phyloP scores from a whole-genome alignment of 2,797 vertebrate genomes.

The Myiothlypis coronata region DNA sequence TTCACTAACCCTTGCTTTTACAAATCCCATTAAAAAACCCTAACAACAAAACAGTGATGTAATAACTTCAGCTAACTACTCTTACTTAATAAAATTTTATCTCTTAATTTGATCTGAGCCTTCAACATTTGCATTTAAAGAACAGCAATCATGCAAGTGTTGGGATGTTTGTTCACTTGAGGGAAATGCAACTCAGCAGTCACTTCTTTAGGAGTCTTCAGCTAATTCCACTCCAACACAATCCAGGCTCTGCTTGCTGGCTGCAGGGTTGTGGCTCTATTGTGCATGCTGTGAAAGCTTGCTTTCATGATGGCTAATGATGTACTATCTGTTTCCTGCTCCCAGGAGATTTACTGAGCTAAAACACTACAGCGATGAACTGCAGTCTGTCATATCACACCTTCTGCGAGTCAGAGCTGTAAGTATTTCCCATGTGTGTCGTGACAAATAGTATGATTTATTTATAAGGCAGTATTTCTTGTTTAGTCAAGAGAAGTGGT shows the following conservation, averaged over 20 bases:
- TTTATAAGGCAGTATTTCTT: conserved; percentile 31
- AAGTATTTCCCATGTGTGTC: conserved; percentile 72
- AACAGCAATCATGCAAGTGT: background rate
- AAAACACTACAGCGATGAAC: conserved; percentile 93
- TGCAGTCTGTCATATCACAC: conserved; percentile 94
- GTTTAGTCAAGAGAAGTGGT: background rate
- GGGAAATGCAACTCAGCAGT: background rate
- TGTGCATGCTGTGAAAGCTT: conserved; percentile 26
- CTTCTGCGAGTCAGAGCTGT: conserved; percentile 92
- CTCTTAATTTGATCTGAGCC: background rate
- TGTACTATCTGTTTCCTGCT: conserved; percentile 62
- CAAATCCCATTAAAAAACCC: background rate
- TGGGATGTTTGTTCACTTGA: background rate
- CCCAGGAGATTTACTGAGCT: conserved; percentile 90
- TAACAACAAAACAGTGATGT: background rate
- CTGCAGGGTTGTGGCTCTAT: background rate
- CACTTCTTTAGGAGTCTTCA: conserved; percentile 24
- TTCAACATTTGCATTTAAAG: background rate
- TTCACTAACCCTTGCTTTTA: background rate
- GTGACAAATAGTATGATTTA: conserved; percentile 42
- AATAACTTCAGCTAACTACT: background rate
- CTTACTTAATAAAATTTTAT: background rate
- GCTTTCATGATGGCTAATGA: conserved; percentile 57
- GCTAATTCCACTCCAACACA: background rate
- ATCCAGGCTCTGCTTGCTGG: background rate